These are phyloP conservation scores for Diadegma fenestrale DNA, from an alignment of 2,888 invertebrate genomes.

Conservation along the genomic window DNA sequence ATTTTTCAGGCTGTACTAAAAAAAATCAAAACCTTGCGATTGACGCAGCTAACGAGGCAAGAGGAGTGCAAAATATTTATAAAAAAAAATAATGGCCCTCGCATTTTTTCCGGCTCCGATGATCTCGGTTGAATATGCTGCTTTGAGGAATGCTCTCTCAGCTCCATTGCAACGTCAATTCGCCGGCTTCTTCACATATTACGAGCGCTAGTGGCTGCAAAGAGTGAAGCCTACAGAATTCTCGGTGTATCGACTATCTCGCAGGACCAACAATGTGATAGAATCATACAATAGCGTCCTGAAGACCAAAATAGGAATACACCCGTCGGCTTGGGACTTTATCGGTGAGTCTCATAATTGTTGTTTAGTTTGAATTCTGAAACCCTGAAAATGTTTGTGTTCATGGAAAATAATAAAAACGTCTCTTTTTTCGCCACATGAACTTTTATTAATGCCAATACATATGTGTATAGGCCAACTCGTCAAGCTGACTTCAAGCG, in stretches of 20 bases:
- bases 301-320: constrained; percentile 37
- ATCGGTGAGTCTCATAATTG: constrained; percentile 41
- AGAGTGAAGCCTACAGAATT: constrained; percentile 54
- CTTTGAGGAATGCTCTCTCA: too few relatives aligned
- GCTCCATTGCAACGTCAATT: too few relatives aligned
- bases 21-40: too few relatives aligned
- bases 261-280: constrained; percentile 55
- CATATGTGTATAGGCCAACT: constrained; percentile 1
- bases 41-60: too few relatives aligned
- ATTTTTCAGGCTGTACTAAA: too few relatives aligned
- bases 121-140: too few relatives aligned
- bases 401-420: not conserved
- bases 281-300: constrained; percentile 51
- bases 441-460: not conserved
- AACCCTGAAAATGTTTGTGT: not conserved
- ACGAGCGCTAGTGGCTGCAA: constrained; percentile 50
- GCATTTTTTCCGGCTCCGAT: too few relatives aligned
- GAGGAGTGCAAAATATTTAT: too few relatives aligned
- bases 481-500: not conserved
- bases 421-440: not conserved
- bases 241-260: constrained; percentile 39
- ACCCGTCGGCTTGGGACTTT: constrained; percentile 57
- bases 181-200: too few relatives aligned
- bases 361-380: not conserved
- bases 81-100: too few relatives aligned